Base-by-base conservation (phyloP, 1,140 invertebrate species). In the Danaus plexippus region DNA sequence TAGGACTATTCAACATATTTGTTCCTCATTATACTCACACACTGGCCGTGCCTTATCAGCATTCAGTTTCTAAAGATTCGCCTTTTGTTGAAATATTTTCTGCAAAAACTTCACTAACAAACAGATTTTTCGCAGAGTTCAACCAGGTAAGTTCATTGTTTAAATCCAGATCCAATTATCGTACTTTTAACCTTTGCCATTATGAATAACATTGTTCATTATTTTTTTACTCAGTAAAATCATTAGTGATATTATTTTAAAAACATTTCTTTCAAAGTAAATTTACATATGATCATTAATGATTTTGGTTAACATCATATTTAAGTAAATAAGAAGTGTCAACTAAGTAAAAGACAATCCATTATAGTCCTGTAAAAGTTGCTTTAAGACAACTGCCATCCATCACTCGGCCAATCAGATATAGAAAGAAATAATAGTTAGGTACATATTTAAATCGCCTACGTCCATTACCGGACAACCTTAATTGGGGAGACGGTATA, bases 381-480 rank as follows among this genome's bases (percentile, higher is more conserved):
- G 53, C 61, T 54, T 44, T 68, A 66, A 71, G 67, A 73, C 65
- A 62, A 67, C 65, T 74, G 70, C 69, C 78, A 82, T 80, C 78
- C 78, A 83, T 80, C 83, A 81, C 65, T 64, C 60, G 68, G 61
- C 65, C 73, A 80, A 85, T 82, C 79, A 81, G 78, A 78, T 79
- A 73, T 68, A 73, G 50, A 60, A 63, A 67, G 63, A 70, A 69
- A 77, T 57, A 74, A 73, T 69, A n/a, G n/a, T n/a, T n/a, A 69
- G 65, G 49, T 77, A 69, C 65, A 76, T 71, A 67, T 67, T 65
- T 65, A 77, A 78, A 83, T 74, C 73, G 70, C 67, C 69, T 72
- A 55, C 69, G 80, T 86, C 83, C 81, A 86, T 86, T 86, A 86
- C 73, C 61, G 66, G 70, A 70, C 69, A 73, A 75, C 77, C 63